phyloP scores from a whole-genome alignment of 2,888 invertebrate species.

The Artemia sp. region DNA sequence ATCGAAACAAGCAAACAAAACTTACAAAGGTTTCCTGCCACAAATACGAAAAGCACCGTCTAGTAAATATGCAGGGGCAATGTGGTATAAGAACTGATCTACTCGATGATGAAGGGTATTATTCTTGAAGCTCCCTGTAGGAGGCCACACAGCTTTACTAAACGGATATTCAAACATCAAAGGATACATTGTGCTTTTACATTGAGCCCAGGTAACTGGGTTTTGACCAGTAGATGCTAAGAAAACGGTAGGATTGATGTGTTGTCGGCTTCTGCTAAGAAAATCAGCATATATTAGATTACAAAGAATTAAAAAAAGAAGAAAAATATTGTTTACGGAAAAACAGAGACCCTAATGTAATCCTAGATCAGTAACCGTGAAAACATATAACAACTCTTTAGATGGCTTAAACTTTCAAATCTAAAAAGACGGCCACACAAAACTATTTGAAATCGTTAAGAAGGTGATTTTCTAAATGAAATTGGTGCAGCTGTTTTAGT shows the following conservation, averaged over 20 bases:
- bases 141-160: conserved; percentile 27
- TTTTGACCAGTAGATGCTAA: conserved; percentile 38
- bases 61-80: conserved; percentile 61
- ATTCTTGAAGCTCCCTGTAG: conserved; percentile 28
- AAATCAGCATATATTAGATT: too few species aligned
- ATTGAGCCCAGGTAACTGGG: conserved; percentile 37
- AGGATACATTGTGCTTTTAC: conserved; percentile 24
- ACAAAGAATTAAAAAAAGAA: too few species aligned
- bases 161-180: conserved; percentile 32
- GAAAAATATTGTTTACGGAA: too few species aligned
- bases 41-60: conserved; percentile 58
- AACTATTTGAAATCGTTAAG: too few species aligned
- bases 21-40: conserved; percentile 66
- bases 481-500: too few species aligned
- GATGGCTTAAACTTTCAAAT: too few species aligned
- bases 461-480: too few species aligned
- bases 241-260: conserved; percentile 29
- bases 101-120: conserved; percentile 29
- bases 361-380: too few species aligned
- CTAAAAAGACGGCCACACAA: too few species aligned
- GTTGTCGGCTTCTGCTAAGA: too few species aligned
- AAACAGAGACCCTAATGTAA: too few species aligned
- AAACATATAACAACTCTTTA: too few species aligned
- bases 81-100: conserved; percentile 37
- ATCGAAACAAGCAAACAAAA: neutral